phyloP scores from a whole-genome alignment of 2,888 invertebrate species.

The Tetranychus piercei region DNA sequence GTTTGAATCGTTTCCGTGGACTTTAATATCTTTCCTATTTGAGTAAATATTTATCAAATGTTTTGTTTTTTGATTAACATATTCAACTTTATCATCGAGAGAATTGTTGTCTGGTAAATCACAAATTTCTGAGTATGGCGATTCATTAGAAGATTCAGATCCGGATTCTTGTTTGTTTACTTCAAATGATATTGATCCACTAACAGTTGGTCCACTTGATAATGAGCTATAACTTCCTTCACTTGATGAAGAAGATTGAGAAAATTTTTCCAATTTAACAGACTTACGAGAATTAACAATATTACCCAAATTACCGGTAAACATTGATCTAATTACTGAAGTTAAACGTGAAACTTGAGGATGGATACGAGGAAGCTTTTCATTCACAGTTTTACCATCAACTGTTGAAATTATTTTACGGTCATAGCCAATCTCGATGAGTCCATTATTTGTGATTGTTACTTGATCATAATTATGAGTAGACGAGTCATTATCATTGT shows the following conservation, averaged over 20 bases:
- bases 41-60: too few species aligned
- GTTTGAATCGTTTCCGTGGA: too few species aligned
- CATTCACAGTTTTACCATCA: background rate
- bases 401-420: background rate
- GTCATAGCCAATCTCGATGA: background rate
- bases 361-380: constrained; percentile 1
- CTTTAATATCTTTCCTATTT: too few species aligned
- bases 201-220: background rate
- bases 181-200: background rate
- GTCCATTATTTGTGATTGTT: background rate
- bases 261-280: constrained; percentile 8
- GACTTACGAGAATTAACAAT: background rate
- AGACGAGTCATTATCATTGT: too few species aligned
- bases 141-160: background rate
- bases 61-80: too few species aligned
- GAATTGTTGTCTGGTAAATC: background rate
- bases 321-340: constrained; percentile 14
- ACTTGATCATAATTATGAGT: constrained; percentile 1
- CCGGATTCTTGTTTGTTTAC: background rate
- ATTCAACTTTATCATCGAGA: background rate
- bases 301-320: constrained; percentile 2
- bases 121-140: background rate
- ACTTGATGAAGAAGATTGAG: background rate
- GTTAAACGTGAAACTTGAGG: constrained; percentile 15
- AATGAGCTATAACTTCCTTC: constrained; percentile 10